A percentile compares a stretch with the other conserved stretches of the same genome.
These are phyloP conservation scores for Emydura subglobosa DNA, from an alignment of 2,113 vertebrate species.

Conservation along the genomic window DNA sequence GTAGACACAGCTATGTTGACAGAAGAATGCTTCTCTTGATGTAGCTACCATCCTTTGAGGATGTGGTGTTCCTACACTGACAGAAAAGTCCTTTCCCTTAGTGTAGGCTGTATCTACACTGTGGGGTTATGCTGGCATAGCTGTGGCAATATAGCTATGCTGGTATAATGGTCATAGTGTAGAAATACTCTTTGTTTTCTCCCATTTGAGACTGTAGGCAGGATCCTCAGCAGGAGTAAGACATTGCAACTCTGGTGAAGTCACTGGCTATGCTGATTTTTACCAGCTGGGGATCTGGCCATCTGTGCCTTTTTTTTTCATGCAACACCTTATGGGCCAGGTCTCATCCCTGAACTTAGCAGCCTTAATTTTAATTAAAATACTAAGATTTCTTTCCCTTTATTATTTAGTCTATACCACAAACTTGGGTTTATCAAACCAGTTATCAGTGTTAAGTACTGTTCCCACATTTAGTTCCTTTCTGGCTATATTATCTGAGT, in stretches of 20 bases:
- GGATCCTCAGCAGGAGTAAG: background rate
- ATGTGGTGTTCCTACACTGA: too few species aligned
- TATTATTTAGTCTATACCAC: background rate
- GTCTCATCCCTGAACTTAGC: background rate
- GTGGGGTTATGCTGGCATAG: too few species aligned
- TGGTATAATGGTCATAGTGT: background rate
- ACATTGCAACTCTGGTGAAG: background rate
- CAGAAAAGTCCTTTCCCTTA: too few species aligned
- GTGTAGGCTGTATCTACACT: too few species aligned
- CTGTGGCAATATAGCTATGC: background rate
- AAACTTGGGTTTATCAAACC: background rate
- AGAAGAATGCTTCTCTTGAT: too few species aligned
- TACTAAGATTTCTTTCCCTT: background rate
- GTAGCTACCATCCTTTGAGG: too few species aligned
- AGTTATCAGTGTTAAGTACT: background rate
- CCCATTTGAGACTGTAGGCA: background rate
- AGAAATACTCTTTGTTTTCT: background rate
- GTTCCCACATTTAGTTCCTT: background rate
- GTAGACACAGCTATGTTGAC: background rate
- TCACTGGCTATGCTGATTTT: background rate
- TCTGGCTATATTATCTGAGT: background rate
- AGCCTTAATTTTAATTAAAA: background rate
- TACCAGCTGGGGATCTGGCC: background rate
- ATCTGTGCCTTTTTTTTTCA: background rate
- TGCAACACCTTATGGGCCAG: rapidly evolving